Evolutionary conservation across 1,140 invertebrate genomes (phyloP).

Genomic region (Gryllus bimaculatus): DNA sequence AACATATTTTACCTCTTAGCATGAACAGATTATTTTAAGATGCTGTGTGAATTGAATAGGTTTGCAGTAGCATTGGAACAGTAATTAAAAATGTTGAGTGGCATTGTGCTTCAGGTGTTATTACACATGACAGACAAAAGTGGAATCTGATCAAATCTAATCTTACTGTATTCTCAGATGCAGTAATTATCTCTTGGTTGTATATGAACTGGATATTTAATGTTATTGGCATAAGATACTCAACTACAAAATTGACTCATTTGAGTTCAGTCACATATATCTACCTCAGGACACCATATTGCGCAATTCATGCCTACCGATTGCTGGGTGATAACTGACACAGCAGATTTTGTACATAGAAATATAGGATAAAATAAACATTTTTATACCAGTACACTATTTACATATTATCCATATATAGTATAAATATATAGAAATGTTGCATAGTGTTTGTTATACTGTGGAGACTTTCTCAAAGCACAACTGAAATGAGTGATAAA

Average conservation of each 20-base stretch:
- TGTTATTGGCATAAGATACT: no score
- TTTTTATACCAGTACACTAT: conserved; percentile 5
- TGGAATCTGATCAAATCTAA: background rate
- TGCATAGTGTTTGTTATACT: conserved; percentile 5
- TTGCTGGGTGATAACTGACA: background rate
- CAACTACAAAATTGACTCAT: background rate
- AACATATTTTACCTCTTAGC: background rate
- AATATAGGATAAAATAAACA: conserved; percentile 6
- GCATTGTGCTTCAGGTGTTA: background rate
- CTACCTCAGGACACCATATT: background rate
- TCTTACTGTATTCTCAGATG: no score
- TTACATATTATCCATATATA: conserved; percentile 2
- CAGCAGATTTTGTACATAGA: background rate
- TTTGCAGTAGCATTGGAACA: background rate
- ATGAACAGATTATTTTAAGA: background rate
- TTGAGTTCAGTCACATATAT: background rate
- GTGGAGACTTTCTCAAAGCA: background rate
- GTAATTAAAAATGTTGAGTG: background rate
- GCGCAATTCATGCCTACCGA: background rate
- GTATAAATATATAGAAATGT: conserved; percentile 2
- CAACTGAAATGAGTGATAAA: background rate
- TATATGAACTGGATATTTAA: no score
- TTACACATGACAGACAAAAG: background rate
- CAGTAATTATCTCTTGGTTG: no score
- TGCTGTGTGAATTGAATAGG: background rate